A percentile compares a stretch with the other conserved stretches of the same genome.
Evolutionary conservation across 2,888 invertebrate genomes (phyloP).

Genomic region (Cantharis nigra): DNA sequence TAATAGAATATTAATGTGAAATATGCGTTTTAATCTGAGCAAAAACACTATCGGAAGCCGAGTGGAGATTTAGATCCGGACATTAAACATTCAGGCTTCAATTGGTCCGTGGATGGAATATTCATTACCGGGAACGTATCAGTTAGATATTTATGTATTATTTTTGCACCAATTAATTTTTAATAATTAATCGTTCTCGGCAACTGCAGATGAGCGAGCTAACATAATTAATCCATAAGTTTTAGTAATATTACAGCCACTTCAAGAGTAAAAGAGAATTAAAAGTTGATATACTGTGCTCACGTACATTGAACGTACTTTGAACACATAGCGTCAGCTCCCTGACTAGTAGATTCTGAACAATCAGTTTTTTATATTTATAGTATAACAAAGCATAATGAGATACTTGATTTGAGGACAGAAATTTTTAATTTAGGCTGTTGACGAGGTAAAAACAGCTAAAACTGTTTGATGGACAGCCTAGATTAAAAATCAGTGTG

Average conservation of each 20-base stretch:
- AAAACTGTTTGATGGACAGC: too few relatives aligned
- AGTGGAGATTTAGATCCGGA: slow-evolving; percentile 13
- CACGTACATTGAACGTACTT: not conserved
- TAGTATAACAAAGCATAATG: too few relatives aligned
- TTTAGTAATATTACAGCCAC: not conserved
- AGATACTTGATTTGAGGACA: too few relatives aligned
- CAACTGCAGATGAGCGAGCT: not conserved
- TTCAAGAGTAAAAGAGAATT: not conserved
- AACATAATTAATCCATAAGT: not conserved
- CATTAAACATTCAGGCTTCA: slow-evolving; percentile 21
- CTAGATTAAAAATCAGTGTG: too few relatives aligned
- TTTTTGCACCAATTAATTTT: not conserved
- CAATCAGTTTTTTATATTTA: too few relatives aligned
- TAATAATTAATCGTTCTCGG: not conserved
- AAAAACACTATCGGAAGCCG: slow-evolving; percentile 17
- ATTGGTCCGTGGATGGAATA: slow-evolving; percentile 12
- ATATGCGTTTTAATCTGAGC: slow-evolving; percentile 20
- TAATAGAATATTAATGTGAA: slow-evolving; percentile 21
- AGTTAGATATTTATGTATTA: not conserved
- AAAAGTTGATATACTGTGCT: not conserved
- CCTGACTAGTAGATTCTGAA: not conserved
- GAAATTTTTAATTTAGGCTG: too few relatives aligned
- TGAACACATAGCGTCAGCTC: not conserved
- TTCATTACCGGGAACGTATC: not conserved
- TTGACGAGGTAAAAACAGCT: too few relatives aligned